Conservation (phyloP, 2,113 vertebrate species). For the Alligator mississippiensis region DNA sequence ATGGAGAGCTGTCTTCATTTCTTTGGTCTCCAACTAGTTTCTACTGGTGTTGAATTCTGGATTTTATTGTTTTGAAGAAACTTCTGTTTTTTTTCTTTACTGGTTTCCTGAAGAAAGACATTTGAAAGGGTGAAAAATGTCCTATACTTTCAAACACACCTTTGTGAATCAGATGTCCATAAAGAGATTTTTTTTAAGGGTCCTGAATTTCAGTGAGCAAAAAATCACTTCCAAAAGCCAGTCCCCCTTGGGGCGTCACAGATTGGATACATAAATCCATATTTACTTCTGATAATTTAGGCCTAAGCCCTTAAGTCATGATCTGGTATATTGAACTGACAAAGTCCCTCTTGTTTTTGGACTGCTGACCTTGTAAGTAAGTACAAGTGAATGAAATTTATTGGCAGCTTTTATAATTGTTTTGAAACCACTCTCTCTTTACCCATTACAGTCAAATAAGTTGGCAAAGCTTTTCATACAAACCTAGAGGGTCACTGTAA, state of each 20-base stretch:
- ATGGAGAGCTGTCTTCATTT: background rate
- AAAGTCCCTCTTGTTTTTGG: background rate
- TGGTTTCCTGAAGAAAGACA: background rate
- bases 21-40: background rate
- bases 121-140: background rate
- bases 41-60: background rate
- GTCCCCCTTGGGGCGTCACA: background rate
- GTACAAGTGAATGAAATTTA: slow-evolving; percentile 46
- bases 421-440: slow-evolving; percentile 57
- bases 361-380: slow-evolving; percentile 47
- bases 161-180: accelerated
- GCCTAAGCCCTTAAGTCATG: slow-evolving; percentile 5
- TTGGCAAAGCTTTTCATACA: slow-evolving; percentile 44
- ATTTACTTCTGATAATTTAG: background rate
- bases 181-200: background rate
- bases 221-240: background rate
- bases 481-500: slow-evolving; percentile 24
- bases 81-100: background rate
- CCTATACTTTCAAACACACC: background rate
- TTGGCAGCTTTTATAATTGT: slow-evolving; percentile 71
- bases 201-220: background rate
- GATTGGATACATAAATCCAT: background rate
- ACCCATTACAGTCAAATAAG: slow-evolving; percentile 22
- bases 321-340: background rate
- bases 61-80: background rate